Conservation (phyloP, 1,140 invertebrate species). For the Rhyacophila brunnea region DNA sequence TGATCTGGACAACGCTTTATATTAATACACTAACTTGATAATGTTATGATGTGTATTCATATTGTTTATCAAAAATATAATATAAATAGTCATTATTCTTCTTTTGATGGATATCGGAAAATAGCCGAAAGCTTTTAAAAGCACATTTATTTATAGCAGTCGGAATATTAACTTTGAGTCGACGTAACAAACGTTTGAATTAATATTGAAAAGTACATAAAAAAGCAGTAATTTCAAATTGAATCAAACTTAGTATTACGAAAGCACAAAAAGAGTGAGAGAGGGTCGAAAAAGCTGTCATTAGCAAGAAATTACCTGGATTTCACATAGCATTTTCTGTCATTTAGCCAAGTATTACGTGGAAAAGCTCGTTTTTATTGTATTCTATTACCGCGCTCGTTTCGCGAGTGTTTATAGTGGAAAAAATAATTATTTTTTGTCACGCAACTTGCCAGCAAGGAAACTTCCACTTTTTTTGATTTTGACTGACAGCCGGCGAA, state of each 20-base stretch:
- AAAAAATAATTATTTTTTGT: constrained; percentile 11
- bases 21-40: too few species aligned
- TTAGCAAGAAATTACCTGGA: constrained; percentile 1
- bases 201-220: too few species aligned
- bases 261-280: neutral
- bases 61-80: too few species aligned
- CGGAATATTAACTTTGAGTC: too few species aligned
- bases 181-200: too few species aligned
- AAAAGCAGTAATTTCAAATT: neutral
- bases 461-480: constrained; percentile 1
- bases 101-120: too few species aligned
- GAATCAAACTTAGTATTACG: neutral
- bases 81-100: too few species aligned
- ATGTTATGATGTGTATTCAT: too few species aligned
- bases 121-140: too few species aligned
- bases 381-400: constrained; percentile 11
- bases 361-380: constrained; percentile 3
- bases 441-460: neutral
- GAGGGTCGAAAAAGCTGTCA: neutral
- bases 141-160: too few species aligned
- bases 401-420: constrained; percentile 5
- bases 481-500: constrained; percentile 7
- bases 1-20: too few species aligned
- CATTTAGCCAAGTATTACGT: neutral
- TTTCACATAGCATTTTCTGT: neutral